Conservation (phyloP, 2,113 vertebrate species). For the Entomyzon cyanotis region DNA sequence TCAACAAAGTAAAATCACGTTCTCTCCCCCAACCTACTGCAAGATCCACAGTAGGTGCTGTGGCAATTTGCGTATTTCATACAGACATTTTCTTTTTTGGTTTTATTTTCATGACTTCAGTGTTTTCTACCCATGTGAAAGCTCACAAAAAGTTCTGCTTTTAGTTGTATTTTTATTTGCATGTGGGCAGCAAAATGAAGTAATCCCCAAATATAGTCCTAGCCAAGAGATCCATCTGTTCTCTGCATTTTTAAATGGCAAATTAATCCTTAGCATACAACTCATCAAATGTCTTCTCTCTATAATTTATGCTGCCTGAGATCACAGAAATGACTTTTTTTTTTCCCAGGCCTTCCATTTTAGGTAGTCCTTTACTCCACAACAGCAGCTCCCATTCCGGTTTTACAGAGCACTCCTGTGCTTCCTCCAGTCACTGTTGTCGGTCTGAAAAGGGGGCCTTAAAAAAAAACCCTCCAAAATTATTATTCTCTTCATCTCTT, state of each 20-base stretch:
- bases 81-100: neutral
- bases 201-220: slow-evolving; percentile 54
- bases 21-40: neutral
- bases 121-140: slow-evolving; percentile 4
- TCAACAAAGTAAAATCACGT: neutral
- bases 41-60: neutral
- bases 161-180: slow-evolving; percentile 56
- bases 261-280: slow-evolving; percentile 48
- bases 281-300: slow-evolving; percentile 44
- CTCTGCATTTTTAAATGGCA: slow-evolving; percentile 59
- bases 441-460: neutral
- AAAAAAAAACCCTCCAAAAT: neutral
- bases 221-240: slow-evolving; percentile 65
- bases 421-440: neutral
- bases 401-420: neutral
- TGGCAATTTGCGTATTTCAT: neutral
- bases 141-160: slow-evolving; percentile 35
- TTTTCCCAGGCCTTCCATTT: slow-evolving; percentile 31
- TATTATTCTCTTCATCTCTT: neutral
- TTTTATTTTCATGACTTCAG: neutral
- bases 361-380: neutral
- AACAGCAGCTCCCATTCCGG: neutral
- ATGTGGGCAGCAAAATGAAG: slow-evolving; percentile 59
- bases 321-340: neutral
- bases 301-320: slow-evolving; percentile 20